A percentile compares a stretch with the other conserved stretches of the same genome.
phyloP scores from a whole-genome alignment of 2,113 vertebrate species.

The Gallinago undulata region DNA sequence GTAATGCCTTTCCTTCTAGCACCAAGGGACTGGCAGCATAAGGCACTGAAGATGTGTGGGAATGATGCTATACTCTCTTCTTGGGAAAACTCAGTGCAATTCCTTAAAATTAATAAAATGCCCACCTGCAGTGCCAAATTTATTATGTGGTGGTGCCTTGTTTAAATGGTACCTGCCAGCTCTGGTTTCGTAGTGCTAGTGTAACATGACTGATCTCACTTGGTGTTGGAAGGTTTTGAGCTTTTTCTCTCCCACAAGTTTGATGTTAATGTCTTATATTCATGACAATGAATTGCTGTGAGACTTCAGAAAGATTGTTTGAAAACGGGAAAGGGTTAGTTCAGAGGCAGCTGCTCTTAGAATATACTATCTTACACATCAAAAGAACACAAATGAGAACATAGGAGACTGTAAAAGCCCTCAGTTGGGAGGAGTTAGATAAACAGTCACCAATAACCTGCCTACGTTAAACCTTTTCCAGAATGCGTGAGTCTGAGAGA shows the following conservation, averaged over 20 bases:
- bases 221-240: not conserved
- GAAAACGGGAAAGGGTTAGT: not conserved
- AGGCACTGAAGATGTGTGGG: not conserved
- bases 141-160: not conserved
- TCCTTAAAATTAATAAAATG: not conserved
- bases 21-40: not conserved
- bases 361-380: constrained; percentile 32
- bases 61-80: not conserved
- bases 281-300: not conserved
- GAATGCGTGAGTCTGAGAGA: constrained; percentile 22
- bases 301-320: not conserved
- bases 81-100: not conserved
- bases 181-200: not conserved
- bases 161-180: not conserved
- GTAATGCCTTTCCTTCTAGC: not conserved
- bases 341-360: not conserved
- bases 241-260: not conserved
- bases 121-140: not conserved
- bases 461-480: constrained; percentile 49
- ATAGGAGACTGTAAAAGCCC: not conserved
- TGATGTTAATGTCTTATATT: not conserved
- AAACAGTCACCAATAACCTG: constrained; percentile 55
- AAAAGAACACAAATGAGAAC: constrained; percentile 55
- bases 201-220: not conserved
- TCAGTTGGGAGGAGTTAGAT: constrained; percentile 47